phyloP scores from a whole-genome alignment of 2,797 vertebrate species.

The Acropternis orthonyx region DNA sequence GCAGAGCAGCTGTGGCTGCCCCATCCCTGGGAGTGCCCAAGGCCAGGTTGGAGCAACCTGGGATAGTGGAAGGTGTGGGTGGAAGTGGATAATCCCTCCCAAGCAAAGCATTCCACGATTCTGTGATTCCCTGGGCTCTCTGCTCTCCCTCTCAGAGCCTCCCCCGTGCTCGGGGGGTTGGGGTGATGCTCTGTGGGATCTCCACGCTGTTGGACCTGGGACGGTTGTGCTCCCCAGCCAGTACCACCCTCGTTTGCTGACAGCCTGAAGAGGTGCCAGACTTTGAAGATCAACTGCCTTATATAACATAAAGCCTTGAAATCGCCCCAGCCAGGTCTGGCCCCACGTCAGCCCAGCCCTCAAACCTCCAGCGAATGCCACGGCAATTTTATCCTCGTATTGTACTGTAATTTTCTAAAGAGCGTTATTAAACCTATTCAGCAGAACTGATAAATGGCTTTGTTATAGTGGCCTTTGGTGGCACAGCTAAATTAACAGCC shows the following conservation, averaged over 20 bases:
- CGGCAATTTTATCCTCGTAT: not conserved
- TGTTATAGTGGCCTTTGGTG: constrained; percentile 14
- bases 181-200: not conserved
- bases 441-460: constrained; percentile 46
- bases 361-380: not conserved
- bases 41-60: not conserved
- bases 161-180: not conserved
- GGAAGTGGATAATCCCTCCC: not conserved
- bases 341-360: not conserved
- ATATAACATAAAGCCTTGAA: not conserved
- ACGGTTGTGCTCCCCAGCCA: not conserved
- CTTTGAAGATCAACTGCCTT: not conserved
- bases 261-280: not conserved
- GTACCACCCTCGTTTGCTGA: fast-evolving
- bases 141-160: not conserved
- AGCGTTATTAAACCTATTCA: constrained; percentile 2
- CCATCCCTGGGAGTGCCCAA: not conserved
- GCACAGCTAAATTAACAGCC: constrained; percentile 35
- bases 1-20: not conserved
- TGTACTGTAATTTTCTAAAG: constrained; percentile 36
- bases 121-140: not conserved
- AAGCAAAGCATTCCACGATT: not conserved
- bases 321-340: not conserved
- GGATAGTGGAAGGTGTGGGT: not conserved
- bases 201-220: fast-evolving